Evolutionary conservation across 2,113 vertebrate genomes (phyloP), one percentile per base, ranked within the genome.

Genomic region (Potamarius usumacintae): DNA sequence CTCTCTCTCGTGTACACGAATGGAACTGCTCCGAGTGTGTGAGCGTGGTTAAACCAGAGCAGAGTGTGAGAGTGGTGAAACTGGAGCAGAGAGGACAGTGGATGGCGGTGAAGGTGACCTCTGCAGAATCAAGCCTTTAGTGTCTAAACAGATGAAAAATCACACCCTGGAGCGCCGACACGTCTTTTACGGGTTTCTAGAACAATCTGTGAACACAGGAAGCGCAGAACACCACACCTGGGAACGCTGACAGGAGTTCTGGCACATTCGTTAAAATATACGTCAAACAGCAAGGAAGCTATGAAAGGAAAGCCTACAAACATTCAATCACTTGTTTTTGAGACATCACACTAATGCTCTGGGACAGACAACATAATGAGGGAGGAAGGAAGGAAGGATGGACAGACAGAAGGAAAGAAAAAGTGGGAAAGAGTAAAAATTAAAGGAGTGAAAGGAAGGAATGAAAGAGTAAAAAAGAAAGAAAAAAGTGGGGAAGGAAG

Each of bases 21-120:
- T 14, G 22, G 5, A 7, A 27, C 18, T 6, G 20, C 42, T 1
- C 53, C 0, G 53, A 30, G 78, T 8, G n/a, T 58, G 65, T 53
- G 55, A 82, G 67, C 17, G 30, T 53, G 74, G 74, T 62, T 52
- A 50, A 84, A 67, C n/a, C 1, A 1, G 82, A 67, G 76, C 53
- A 58, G 78, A 20, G 78, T 25, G 48, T 22, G 83, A 52, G 55
- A 82, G 67, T n/a, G 50, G 25, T 76, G 82, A 89, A 87, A 89
- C 50, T 14, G 7, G 81, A 77, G 80, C 71, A 30, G 34, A 87
- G 57, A 50, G 17, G 55, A 27, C 20, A 14, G 18, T 77, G 57
- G 30, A 48, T 20, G 18, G 9, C 7, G 25, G 15, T 20, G 57
- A 77, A 63, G 55, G 42, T 63, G 84, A 60, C 57, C 27, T 55